Base-by-base conservation (phyloP, 2,797 vertebrate species). In the Mus minutoides region DNA sequence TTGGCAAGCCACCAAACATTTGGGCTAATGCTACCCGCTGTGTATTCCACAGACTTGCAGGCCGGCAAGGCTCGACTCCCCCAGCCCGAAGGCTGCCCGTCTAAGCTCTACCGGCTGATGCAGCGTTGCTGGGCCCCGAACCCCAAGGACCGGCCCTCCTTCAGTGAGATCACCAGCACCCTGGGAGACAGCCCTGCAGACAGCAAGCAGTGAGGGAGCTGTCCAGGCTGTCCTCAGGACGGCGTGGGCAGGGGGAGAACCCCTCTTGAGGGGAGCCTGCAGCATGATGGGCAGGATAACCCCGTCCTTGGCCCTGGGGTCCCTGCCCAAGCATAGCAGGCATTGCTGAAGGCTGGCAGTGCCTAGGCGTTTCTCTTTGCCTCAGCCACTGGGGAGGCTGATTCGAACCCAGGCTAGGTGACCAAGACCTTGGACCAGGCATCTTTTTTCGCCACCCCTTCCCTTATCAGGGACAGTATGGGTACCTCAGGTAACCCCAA, bases 131-230 rank as follows among this genome's bases (percentile, higher is more conserved):
- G 99, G 99, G 99, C 99, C 0, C 97, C 98, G 80, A 99, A 99
- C 98, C 99, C 99, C 46, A 99, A 99, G 98, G 99, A 99, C 95
- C 99, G 99, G 19, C 99, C 99, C 13, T 99, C 99, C 87, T 99
- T 99, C 98, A 99, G 99, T 0, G 99, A 99, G 97, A 98, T 99
- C 0, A 98, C 99, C 97, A 98, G 99, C 19, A 40, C 98, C 88
- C 99, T 99, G 34, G 99, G 99, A 94, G 99, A 99, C 96, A 98
- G 98, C 97, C 98, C 99, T 0, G 98, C 99, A 0, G 99, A 99
- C 98, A 99, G 99, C 99, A 99, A 99, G 98, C 99, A 99, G 96
- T 99, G 99, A 99, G 97, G 97, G 91, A 52, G 91, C 87, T 29
- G 24, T 1, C 60, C 60, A 78, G 83, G 91, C 95, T 46, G 73